Evolutionary conservation across 2,888 invertebrate species (phyloP), one percentile per base, ranked within the genome.

Genomic region (Lypha dubia): DNA sequence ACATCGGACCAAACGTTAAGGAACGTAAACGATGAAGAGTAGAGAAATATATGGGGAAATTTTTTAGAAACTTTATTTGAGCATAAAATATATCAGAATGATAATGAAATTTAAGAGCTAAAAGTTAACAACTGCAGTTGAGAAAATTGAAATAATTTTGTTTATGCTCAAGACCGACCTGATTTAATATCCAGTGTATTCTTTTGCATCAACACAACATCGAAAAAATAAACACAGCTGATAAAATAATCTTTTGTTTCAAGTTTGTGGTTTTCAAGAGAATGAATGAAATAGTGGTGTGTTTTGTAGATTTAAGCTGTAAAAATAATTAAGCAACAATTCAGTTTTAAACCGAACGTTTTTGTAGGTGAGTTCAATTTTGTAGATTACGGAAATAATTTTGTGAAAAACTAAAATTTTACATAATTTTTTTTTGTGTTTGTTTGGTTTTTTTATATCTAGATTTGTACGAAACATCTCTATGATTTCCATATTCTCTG

Each of bases 1-100:
- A 3, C 3, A 6, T 7, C 8, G 35, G 8, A 38, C 9, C 9
- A 38, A 38, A 38, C 11, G 8, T 38, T 38, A 20, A 22, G 13
- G 5, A 58, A 44, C 2, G 5, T 28, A 62, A 74, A 51, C 8
- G 8, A 51, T 4, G 8, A 32, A 13, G 38, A 41, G 13, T 13
- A 9, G 0, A n/a, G 13, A 62, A 68, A 77, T 58, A 77, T 68
- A 77, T 7, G 38, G 77, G 77, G 77, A 77, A 60, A 60, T 77
- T 68, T 49, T 13, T 11, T n/a, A n/a, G n/a, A n/a, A 15, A 35
- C 0, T 11, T 3, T 11, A 17, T 11, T 4, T 5, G 2, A 9
- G 17, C n/a, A 17, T 11, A 32, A 17, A 35, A 58, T 58, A 17
- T 58, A 58, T 35, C 17, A 17, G 7, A 9, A 3, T 28, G 9